Percentiles rank a stretch among this genome's conserved stretches.
Conservation (phyloP, 2,888 invertebrate genomes). For the Rhamphomyia laevipes region DNA sequence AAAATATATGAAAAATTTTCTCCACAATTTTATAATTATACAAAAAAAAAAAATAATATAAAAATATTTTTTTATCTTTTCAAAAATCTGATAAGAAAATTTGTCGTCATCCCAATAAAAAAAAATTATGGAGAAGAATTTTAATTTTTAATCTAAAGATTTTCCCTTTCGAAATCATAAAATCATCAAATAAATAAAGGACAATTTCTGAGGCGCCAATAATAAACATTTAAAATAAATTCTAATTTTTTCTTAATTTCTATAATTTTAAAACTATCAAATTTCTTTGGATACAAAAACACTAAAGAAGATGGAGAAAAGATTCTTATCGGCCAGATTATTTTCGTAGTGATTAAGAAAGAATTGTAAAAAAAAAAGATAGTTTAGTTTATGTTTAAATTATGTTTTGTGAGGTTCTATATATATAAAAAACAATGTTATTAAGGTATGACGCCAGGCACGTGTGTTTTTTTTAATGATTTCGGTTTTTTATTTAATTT, state of each 20-base stretch:
- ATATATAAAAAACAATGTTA: constrained; percentile 2
- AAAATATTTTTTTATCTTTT: too few species aligned
- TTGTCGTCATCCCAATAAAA: background rate
- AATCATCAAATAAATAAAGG: background rate
- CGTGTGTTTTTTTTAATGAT: background rate
- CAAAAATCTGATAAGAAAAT: background rate
- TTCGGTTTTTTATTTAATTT: background rate
- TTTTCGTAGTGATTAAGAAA: too few species aligned
- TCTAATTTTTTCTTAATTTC: background rate
- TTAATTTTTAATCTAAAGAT: background rate
- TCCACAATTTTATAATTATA: too few species aligned
- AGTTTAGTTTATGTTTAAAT: background rate
- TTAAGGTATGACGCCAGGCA: constrained; percentile 6
- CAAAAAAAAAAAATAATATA: too few species aligned
- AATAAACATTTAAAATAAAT: constrained; percentile 10
- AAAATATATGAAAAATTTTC: too few species aligned
- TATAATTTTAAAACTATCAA: background rate
- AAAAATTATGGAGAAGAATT: background rate
- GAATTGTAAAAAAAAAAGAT: background rate
- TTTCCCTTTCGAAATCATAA: too few species aligned
- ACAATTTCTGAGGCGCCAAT: constrained; percentile 7
- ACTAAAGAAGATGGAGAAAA: too few species aligned
- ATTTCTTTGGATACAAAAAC: too few species aligned
- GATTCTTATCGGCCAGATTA: too few species aligned
- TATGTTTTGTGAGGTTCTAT: constrained; percentile 1